Conservation (phyloP, 2,797 vertebrate species). For the Platalea minor region DNA sequence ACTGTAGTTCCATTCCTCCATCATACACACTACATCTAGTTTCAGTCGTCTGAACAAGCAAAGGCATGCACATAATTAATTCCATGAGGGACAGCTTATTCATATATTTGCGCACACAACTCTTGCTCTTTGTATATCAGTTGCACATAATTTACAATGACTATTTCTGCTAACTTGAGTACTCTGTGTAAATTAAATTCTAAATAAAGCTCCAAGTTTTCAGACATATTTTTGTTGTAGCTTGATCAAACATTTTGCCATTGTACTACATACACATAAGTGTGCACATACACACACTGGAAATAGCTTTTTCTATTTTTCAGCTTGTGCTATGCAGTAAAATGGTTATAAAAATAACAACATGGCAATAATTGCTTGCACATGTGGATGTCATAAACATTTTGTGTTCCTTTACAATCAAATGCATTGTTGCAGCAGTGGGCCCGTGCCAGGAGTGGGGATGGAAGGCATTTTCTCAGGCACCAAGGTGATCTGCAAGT, state of each 20-base stretch:
- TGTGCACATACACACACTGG: neutral
- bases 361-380: neutral
- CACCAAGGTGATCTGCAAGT: neutral
- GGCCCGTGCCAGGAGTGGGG: neutral
- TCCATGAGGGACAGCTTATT: constrained; percentile 33
- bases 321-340: neutral
- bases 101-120: neutral
- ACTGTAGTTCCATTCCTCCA: neutral
- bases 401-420: neutral
- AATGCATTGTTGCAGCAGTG: neutral
- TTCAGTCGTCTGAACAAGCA: constrained; percentile 40
- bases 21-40: neutral
- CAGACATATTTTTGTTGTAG: neutral
- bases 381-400: constrained; percentile 26
- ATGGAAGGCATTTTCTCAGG: neutral
- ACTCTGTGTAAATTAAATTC: neutral
- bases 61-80: constrained; percentile 39
- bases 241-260: neutral
- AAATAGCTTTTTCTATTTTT: neutral
- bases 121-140: neutral
- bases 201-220: constrained; percentile 27
- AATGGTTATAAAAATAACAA: constrained; percentile 23
- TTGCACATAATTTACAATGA: constrained; percentile 37
- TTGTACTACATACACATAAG: neutral
- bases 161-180: constrained; percentile 12